Conservation (phyloP, 1,140 invertebrate species). For the Drosophila kohkoa region DNA sequence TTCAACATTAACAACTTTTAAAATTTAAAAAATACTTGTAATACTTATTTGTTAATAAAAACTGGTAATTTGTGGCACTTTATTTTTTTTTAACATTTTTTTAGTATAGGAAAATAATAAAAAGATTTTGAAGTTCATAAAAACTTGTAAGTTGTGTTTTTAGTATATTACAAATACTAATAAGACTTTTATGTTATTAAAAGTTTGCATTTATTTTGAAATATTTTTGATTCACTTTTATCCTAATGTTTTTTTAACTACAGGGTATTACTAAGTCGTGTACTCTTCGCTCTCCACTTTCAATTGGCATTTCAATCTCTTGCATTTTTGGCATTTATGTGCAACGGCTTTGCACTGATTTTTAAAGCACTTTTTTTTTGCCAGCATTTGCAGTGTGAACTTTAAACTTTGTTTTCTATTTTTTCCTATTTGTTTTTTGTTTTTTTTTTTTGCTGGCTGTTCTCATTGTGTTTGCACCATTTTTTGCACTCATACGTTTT, state of each 20-base stretch:
- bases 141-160: no score
- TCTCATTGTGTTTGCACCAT: conserved; percentile 5
- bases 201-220: no score
- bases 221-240: no score
- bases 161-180: no score
- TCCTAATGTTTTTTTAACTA: neutral
- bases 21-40: no score
- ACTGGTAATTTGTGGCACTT: no score
- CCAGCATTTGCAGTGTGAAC: conserved; percentile 47
- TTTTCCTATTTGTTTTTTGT: conserved; percentile 22
- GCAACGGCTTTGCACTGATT: conserved; percentile 49
- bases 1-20: no score
- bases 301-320: conserved; percentile 13
- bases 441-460: neutral
- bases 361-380: conserved; percentile 48
- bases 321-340: conserved; percentile 46
- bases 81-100: no score
- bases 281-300: neutral
- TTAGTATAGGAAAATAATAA: no score
- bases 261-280: neutral
- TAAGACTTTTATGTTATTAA: no score
- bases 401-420: conserved; percentile 46
- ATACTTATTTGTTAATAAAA: no score
- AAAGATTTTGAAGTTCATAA: no score
- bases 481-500: conserved; percentile 37